These are phyloP conservation scores for Drosophila bocki DNA, from an alignment of 1,140 invertebrate genomes.

Conservation along the genomic window DNA sequence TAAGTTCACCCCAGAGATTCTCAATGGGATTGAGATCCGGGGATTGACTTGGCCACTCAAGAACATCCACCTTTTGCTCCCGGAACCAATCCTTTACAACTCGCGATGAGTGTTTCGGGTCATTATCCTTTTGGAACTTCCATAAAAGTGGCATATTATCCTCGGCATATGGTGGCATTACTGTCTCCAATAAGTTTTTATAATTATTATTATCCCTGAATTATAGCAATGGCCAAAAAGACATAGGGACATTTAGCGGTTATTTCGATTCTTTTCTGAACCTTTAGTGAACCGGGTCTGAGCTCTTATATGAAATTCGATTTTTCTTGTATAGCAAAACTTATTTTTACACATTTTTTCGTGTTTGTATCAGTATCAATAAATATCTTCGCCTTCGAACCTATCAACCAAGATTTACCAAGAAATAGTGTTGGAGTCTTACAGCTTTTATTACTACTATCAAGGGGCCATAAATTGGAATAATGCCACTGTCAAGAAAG, in stretches of 20 bases:
- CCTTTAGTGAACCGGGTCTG: not conserved
- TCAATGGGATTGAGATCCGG: too few relatives aligned
- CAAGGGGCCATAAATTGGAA: conserved; percentile 7
- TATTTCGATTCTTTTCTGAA: not conserved
- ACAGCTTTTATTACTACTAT: not conserved
- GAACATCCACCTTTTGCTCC: too few relatives aligned
- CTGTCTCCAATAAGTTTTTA: too few relatives aligned
- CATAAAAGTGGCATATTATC: too few relatives aligned
- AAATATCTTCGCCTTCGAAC: not conserved
- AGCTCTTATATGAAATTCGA: not conserved
- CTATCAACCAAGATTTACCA: not conserved
- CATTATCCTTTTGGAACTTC: too few relatives aligned
- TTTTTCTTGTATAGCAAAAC: not conserved
- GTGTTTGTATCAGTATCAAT: not conserved
- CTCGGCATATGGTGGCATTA: too few relatives aligned
- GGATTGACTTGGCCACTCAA: too few relatives aligned
- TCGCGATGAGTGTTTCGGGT: too few relatives aligned
- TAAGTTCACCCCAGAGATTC: too few relatives aligned
- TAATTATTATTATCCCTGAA: too few relatives aligned
- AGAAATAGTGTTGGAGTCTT: not conserved
- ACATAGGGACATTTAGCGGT: not conserved
- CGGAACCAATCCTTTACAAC: too few relatives aligned
- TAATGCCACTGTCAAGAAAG: conserved; percentile 1
- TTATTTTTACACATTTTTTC: not conserved
- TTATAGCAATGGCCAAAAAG: not conserved